Base-by-base conservation (phyloP, 2,113 vertebrate species). In the Nannobrachium achirus region DNA sequence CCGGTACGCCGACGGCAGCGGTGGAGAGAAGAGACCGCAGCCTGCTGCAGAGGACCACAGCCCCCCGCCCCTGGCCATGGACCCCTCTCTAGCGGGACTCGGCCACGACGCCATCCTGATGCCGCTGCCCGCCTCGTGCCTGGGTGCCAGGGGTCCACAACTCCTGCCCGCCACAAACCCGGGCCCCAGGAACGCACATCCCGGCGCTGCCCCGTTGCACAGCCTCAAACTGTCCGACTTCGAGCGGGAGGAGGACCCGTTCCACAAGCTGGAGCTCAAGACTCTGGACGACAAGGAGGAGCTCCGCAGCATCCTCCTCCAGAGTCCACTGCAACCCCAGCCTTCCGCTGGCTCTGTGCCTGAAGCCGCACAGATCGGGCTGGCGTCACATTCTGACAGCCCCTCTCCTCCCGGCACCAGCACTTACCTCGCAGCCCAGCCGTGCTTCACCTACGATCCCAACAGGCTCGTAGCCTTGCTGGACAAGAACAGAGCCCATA, bases 201-300 rank as follows among this genome's bases (percentile, higher is more conserved):
- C 95, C 25, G 96, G 94, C 80, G 94, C 90, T 71, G 93, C 95
- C 8, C 91, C 93, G 56, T 65, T 86, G 79, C 88, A 97, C 91
- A 73, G 82, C 68, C 96, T 99, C 87, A 98, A 99, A 78, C 93
- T 97, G 51, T 95, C 97, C 46, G 98, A 99, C 82, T 99, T 99
- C 65, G 98, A 99, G 91, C 94, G 96, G 40, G 98, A 99, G 86
- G 97, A 99, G 82, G 97, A 98, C 79, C 97, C 95, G 0, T 99
- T 99, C 79, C 95, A 98, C 88, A 99, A 98, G 84, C 86, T 99
- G 67, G 97, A 99, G 81, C 92, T 98, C 79, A 99, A 99, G 92
- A 98, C 97, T 14, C 92, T 99, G 0, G 86, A 99, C n/a, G 97
- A 99, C 79, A 96, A 91, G 73, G 96, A 99, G 45, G 97, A 99